Evolutionary conservation across 2,113 vertebrate genomes (phyloP), one percentile per base, ranked within the genome.

Genomic region (Nothoprocta pentlandii): DNA sequence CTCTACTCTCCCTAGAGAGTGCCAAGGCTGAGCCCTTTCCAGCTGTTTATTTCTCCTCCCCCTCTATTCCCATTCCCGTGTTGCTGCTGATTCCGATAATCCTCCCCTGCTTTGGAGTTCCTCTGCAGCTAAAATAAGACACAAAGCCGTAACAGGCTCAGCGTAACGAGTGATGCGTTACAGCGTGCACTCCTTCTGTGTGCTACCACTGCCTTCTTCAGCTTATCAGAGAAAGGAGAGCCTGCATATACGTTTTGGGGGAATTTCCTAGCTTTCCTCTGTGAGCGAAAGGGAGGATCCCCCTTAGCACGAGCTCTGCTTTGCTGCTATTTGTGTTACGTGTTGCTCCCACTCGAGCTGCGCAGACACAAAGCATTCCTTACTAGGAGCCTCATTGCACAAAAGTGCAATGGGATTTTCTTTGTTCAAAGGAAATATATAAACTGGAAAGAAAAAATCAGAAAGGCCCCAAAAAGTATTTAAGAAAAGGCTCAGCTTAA

Each of bases 41-140:
- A 86, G 76, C 63, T 93, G 76, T 66, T 92, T 73, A 56, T 16
- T 70, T 59, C 26, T 71, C 54, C 87, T 76, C 83, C 54, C 41
- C 41, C 30, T 76, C 49, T 69, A 56, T 19, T 32, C 66, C 53
- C 25, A 62, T 85, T 77, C 78, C 75, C 61, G 78, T 68, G 42
- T 46, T 56, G 59, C 74, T 82, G 74, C 80, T 91, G 91, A 39
- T 91, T 85, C 78, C 86, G 87, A 61, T 79, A 91, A 95, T 71
- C 79, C 44, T 41, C 34, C 26, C 11, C 2, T 19, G 86, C 66
- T 79, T 68, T 1, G 0, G 89, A 78, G 69, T 93, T 95, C 32
- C 44, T 85, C 63, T 89, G 80, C 23, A 78, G 67, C 70, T 93
- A 93, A 95, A 95, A 95, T 70, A 88, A 94, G 77, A 70, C 74